Evolutionary conservation across 2,888 invertebrate genomes (phyloP).

Genomic region (Geophilus truncorum): DNA sequence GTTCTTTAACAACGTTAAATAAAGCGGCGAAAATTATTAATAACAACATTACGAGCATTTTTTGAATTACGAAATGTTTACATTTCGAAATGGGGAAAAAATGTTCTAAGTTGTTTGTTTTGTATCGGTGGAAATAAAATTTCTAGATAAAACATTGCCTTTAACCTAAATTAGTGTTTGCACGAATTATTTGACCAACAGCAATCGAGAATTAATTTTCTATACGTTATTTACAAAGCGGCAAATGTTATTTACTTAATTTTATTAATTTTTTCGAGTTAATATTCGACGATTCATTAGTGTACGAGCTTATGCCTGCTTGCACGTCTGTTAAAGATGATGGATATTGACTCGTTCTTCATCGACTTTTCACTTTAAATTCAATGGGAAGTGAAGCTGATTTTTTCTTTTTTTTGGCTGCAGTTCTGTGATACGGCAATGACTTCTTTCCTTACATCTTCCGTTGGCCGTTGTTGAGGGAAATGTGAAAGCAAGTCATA

Average conservation of each 20-base stretch:
- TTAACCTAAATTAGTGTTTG: no score
- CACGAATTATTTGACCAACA: no score
- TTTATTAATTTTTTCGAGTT: no score
- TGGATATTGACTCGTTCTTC: not conserved
- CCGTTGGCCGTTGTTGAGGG: conserved; percentile 23
- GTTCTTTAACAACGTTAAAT: not conserved
- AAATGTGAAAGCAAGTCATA: conserved; percentile 24
- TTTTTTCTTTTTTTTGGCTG: not conserved
- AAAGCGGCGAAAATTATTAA: not conserved
- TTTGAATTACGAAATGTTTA: not conserved
- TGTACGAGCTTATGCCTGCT: not conserved
- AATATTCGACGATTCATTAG: not conserved
- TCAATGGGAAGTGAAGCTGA: not conserved
- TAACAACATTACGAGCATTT: not conserved
- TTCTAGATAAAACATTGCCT: no score
- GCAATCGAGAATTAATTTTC: no score
- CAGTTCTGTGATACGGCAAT: conserved; percentile 8
- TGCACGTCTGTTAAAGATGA: not conserved
- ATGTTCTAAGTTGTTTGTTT: no score
- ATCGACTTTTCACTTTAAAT: conserved; percentile 21
- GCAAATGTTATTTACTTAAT: no score
- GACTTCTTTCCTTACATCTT: conserved; percentile 25
- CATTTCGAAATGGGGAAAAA: no score
- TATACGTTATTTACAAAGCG: no score
- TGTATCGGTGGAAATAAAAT: no score